phyloP scores from a whole-genome alignment of 2,797 vertebrate genomes.

The Monodelphis domestica region DNA sequence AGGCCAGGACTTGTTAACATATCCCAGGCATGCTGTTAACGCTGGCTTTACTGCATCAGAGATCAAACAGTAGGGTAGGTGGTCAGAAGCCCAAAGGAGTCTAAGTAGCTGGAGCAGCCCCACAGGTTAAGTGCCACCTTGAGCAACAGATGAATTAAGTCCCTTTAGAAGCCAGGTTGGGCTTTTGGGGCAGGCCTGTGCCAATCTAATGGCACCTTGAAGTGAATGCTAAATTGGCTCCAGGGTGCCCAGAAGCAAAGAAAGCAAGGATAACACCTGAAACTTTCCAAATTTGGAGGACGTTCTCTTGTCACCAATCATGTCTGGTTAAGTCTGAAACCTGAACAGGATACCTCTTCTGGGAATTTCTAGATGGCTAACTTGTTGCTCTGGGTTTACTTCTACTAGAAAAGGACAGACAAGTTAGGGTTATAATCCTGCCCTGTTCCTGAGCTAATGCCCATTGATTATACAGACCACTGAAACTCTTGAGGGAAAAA shows the following conservation, averaged over 20 bases:
- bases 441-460: not conserved
- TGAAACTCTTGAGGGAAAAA: not conserved
- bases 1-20: not conserved
- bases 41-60: not conserved
- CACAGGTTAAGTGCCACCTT: conserved; percentile 23
- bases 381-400: not conserved
- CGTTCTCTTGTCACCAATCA: not conserved
- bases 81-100: not conserved
- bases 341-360: not conserved
- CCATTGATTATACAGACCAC: not conserved
- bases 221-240: not conserved
- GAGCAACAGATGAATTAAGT: conserved; percentile 16
- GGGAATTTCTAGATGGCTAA: not conserved
- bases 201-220: not conserved
- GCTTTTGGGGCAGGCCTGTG: not conserved
- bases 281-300: not conserved
- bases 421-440: not conserved
- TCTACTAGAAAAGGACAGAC: not conserved
- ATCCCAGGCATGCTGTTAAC: not conserved
- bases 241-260: not conserved
- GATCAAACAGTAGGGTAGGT: not conserved
- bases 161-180: not conserved
- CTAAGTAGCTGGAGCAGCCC: conserved; percentile 8
- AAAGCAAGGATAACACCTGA: not conserved
- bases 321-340: not conserved